Conservation (phyloP, 2,113 vertebrate species). For the Brienomyrus longianalis region DNA sequence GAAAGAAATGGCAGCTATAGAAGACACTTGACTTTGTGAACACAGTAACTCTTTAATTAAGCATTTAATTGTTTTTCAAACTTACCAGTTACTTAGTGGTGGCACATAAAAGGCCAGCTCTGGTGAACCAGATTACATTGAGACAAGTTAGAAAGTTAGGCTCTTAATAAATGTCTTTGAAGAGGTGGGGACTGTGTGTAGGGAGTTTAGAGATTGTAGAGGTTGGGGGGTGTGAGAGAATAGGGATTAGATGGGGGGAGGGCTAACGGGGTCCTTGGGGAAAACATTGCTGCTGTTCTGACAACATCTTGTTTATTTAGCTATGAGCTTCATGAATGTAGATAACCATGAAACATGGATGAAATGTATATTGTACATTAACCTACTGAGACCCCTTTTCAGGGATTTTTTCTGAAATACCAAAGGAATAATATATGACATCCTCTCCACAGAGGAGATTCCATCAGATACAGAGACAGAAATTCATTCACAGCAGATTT, state of each 20-base stretch:
- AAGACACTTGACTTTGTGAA: background rate
- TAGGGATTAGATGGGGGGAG: background rate
- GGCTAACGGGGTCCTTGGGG: background rate
- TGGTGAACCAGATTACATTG: background rate
- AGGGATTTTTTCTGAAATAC: conserved; percentile 1
- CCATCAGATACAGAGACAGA: conserved; percentile 80
- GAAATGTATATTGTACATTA: background rate
- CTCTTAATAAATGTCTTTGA: background rate
- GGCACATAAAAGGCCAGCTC: background rate
- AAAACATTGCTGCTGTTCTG: background rate
- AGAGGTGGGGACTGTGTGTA: background rate
- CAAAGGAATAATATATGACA: background rate
- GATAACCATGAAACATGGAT: background rate
- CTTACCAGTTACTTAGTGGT: background rate
- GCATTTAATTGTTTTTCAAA: background rate
- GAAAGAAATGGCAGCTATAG: background rate
- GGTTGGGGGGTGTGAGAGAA: background rate
- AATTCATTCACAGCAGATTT: conserved; percentile 53
- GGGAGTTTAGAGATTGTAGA: background rate
- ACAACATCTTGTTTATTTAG: background rate
- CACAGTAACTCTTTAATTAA: background rate
- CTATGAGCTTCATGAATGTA: background rate
- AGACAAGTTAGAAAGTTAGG: background rate
- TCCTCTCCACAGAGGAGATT: conserved; percentile 66
- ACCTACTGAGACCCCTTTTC: background rate